Base-by-base conservation (phyloP, 2,113 vertebrate genomes). In the Bombycilla garrulus region DNA sequence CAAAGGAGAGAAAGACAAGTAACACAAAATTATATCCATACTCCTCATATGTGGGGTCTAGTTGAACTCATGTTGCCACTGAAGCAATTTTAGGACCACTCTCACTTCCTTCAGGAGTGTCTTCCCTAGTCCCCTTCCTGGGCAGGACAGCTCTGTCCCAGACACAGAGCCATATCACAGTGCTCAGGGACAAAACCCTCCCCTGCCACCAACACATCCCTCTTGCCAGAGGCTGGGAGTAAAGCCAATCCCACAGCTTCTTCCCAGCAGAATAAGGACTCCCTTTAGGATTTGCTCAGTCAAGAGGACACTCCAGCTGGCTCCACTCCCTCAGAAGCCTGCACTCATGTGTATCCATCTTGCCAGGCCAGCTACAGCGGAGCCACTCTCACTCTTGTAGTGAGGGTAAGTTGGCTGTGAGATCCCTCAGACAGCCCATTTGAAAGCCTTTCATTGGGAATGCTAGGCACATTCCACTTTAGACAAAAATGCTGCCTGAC, bases 301-400 rank as follows among this genome's bases (percentile, higher is more conserved):
- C 88, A 84, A 88, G 93, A 84, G 83, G 70, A 86, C 76, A 36
- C 70, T 97, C 95, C 95, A 96, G 94, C 93, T 96, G 93, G 96
- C 95, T 86, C 29, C 2, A 0, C 24, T 93, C 81, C 82, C 71
- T 67, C 3, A 47, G 79, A 73, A 60, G 13, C 35, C 48, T 88
- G 93, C 3, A 4, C 47, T 81, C 28, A 53, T 10, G 42, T 21
- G 11, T 21, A 26, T 48, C 81, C 66, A 36, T 67, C 71, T 51
- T 47, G 58, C 91, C 83, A 64, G 51, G 24, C 51, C 61, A 33
- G 69, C 64, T n/a, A 5, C 14, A 88, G 40, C 80, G 50, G 61
- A 87, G 73, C 50, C 7, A 0, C 71, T 58, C 93, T 85, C 19
- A 15, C 86, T 60, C 7, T 2, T n/a, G 65, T 72, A 24, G 50